Evolutionary conservation across 1,140 invertebrate species (phyloP), one percentile per base, ranked within the genome.

Genomic region (Megathymus violae): DNA sequence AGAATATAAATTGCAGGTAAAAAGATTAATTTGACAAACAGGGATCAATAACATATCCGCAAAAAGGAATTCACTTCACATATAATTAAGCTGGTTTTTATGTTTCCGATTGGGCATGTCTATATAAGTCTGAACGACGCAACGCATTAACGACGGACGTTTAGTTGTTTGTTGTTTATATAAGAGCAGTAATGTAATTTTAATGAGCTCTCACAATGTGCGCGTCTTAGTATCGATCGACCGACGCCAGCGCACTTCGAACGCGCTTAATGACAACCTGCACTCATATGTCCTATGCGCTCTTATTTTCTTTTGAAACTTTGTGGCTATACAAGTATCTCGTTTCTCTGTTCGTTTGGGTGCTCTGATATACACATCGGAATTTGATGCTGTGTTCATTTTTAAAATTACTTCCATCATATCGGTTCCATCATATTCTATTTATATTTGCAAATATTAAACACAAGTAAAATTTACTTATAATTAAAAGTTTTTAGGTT

Each of bases 141-240:
- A 74, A 80, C 78, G 74, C 85, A 88, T 89, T 89, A 89, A 89
- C 83, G 78, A 87, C 75, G 74, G 67, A 76, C 81, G 81, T 88
- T 88, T 88, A 87, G 84, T 87, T 88, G 85, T 87, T 88, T 87
- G 85, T 82, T 84, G 81, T 83, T 88, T 85, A 87, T 88, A 87
- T 87, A 88, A 82, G 78, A 86, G 80, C 80, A 85, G 82, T 88
- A 90, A 90, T 90, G 88, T 90, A 85, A 88, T 90, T 90, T 90
- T 90, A 90, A 90, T 88, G 82, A 88, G 81, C 79, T 82, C 79
- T 83, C 85, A 88, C 85, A 87, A 85, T 85, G 84, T 85, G 75
- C 80, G 74, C 76, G 66, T 64, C n/a, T n/a, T n/a, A n/a, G 67
- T 74, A 78, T 69, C 48, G 69, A 74, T 64, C 65, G 54, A 69